Conservation (phyloP, 2,888 invertebrate genomes). For the Stenoptilia bipunctidactyla region DNA sequence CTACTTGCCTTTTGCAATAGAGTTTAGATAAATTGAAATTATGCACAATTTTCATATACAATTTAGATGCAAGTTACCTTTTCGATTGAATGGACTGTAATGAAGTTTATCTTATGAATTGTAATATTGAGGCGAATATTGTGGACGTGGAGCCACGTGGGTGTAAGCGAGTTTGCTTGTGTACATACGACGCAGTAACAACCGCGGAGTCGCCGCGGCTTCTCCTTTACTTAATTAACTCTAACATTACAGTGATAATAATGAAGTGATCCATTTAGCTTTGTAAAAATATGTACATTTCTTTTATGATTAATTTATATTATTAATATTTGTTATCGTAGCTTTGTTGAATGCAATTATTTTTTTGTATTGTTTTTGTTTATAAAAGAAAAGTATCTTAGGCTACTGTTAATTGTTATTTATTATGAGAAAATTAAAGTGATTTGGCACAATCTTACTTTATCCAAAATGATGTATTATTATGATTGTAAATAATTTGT, state of each 20-base stretch:
- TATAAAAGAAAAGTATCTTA: conserved; percentile 67
- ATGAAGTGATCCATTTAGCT: conserved; percentile 58
- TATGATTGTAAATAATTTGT: conserved; percentile 59
- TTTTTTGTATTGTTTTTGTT: conserved; percentile 67
- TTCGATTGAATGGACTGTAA: too few relatives aligned
- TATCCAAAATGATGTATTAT: conserved; percentile 33
- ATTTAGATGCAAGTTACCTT: not conserved
- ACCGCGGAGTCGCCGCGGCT: too few relatives aligned
- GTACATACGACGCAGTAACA: too few relatives aligned
- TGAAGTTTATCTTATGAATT: too few relatives aligned
- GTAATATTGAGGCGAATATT: too few relatives aligned
- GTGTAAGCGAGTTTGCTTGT: too few relatives aligned
- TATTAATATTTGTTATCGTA: conserved; percentile 62
- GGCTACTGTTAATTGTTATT: conserved; percentile 71
- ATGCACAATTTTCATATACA: conserved; percentile 39
- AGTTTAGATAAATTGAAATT: conserved; percentile 44
- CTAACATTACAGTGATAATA: conserved; percentile 50
- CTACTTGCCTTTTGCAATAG: conserved; percentile 62
- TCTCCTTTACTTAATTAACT: not conserved
- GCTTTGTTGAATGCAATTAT: conserved; percentile 71
- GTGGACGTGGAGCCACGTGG: too few relatives aligned
- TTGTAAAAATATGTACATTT: conserved; percentile 67
- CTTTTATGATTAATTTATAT: conserved; percentile 68
- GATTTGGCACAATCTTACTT: conserved; percentile 45
- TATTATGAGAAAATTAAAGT: conserved; percentile 62